These are phyloP conservation scores for Drosophila busckii DNA, from an alignment of 1,140 invertebrate genomes.

Conservation along the genomic window DNA sequence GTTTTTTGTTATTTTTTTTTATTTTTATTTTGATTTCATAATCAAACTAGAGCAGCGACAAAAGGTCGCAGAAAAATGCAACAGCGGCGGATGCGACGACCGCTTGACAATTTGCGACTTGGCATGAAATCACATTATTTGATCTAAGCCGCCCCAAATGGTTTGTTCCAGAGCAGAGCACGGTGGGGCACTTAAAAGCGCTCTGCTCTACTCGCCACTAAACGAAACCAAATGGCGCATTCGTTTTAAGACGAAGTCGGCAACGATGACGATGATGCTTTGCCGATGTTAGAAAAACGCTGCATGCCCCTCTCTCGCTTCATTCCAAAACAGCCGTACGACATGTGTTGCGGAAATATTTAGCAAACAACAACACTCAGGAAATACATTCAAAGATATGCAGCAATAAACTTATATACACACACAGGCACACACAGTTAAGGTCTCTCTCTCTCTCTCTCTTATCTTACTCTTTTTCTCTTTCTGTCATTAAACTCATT, in stretches of 20 bases:
- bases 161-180: not conserved
- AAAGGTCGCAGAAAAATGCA: conserved; percentile 63
- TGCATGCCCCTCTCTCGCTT: not conserved
- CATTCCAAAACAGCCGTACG: conserved; percentile 36
- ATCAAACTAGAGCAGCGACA: conserved; percentile 62
- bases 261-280: conserved; percentile 5
- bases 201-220: conserved; percentile 36
- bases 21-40: conserved; percentile 34
- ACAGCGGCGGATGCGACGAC: conserved; percentile 45
- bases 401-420: too few species aligned
- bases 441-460: too few species aligned
- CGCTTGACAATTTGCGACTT: conserved; percentile 76
- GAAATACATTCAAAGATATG: conserved; percentile 27
- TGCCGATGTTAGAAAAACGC: conserved; percentile 31
- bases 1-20: conserved; percentile 25
- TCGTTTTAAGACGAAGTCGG: conserved; percentile 24
- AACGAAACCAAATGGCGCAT: conserved; percentile 75
- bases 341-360: conserved; percentile 76
- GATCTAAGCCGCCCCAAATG: conserved; percentile 67
- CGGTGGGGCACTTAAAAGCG: not conserved
- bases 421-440: too few species aligned
- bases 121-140: conserved; percentile 77
- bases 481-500: conserved; percentile 10
- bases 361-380: conserved; percentile 46
- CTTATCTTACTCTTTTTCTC: conserved; percentile 2